Evolutionary conservation across 2,113 vertebrate species (phyloP).

Genomic region (Brachirus orientalis): DNA sequence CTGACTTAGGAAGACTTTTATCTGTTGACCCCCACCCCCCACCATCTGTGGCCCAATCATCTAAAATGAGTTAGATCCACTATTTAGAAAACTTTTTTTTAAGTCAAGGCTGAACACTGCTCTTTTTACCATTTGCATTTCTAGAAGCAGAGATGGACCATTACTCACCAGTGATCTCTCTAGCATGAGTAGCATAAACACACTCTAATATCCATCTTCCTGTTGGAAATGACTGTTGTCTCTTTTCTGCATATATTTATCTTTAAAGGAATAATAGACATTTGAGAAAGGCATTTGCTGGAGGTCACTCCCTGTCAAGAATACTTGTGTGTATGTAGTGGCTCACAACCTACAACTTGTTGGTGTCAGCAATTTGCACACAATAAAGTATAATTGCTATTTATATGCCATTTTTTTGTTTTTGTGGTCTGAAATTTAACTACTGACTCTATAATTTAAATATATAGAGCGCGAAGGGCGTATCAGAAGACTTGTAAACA

Average conservation of each 20-base stretch:
- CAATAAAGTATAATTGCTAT: not conserved
- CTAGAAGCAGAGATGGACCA: too few species aligned
- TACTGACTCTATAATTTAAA: not conserved
- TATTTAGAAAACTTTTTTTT: too few species aligned
- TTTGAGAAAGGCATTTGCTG: too few species aligned
- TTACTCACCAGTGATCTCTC: not conserved
- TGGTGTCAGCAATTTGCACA: not conserved
- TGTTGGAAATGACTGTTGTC: not conserved
- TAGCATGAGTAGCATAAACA: not conserved
- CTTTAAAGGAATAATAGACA: slow-evolving; percentile 1
- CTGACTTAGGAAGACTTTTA: too few species aligned
- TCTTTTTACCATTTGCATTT: too few species aligned
- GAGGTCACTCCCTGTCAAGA: not conserved
- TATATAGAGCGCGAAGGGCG: not conserved
- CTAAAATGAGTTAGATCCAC: too few species aligned
- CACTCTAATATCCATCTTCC: not conserved
- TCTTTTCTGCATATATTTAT: not conserved
- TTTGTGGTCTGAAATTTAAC: slow-evolving; percentile 9
- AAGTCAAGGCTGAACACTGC: too few species aligned
- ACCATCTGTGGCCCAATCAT: too few species aligned
- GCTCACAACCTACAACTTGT: not conserved
- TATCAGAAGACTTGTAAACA: slow-evolving; percentile 11
- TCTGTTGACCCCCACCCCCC: too few species aligned
- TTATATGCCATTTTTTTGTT: not conserved
- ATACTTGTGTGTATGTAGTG: too few species aligned